A percentile compares a stretch with the other conserved stretches of the same genome.
These are phyloP conservation scores for Euleptes europaea DNA, from an alignment of 2,113 vertebrate species.

Conservation along the genomic window DNA sequence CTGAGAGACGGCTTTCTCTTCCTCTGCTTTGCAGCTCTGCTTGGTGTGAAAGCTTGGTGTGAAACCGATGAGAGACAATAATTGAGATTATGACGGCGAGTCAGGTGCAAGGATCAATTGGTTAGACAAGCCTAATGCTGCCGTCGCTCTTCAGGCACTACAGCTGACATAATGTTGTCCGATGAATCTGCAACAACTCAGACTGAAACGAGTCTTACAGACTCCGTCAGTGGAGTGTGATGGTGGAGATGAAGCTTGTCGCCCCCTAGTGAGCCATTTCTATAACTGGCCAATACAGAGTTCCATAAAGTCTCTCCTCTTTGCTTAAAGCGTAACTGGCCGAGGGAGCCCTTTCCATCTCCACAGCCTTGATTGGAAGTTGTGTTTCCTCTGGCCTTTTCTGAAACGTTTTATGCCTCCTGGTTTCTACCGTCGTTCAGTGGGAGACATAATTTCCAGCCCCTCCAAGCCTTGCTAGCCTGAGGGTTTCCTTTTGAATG, in stretches of 20 bases:
- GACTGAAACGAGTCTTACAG: background rate
- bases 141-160: background rate
- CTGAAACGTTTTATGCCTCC: conserved; percentile 14
- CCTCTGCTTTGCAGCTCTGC: background rate
- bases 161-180: background rate
- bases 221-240: too few species aligned
- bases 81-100: background rate
- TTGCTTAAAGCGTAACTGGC: background rate
- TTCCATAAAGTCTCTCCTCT: conserved; percentile 8
- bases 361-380: conserved; percentile 11
- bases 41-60: background rate
- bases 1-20: background rate
- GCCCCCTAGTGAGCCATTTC: background rate
- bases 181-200: background rate
- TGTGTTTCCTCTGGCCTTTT: conserved; percentile 2
- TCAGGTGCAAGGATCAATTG: background rate
- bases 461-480: background rate
- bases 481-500: conserved; percentile 11
- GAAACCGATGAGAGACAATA: background rate
- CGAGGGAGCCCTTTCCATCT: conserved; percentile 1
- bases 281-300: background rate
- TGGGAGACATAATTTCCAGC: background rate
- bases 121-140: background rate
- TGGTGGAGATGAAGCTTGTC: background rate
- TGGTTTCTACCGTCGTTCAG: background rate